Percentiles rank a stretch among this genome's conserved stretches.
phyloP scores from a whole-genome alignment of 1,140 invertebrate genomes.

The Cydia splendana region DNA sequence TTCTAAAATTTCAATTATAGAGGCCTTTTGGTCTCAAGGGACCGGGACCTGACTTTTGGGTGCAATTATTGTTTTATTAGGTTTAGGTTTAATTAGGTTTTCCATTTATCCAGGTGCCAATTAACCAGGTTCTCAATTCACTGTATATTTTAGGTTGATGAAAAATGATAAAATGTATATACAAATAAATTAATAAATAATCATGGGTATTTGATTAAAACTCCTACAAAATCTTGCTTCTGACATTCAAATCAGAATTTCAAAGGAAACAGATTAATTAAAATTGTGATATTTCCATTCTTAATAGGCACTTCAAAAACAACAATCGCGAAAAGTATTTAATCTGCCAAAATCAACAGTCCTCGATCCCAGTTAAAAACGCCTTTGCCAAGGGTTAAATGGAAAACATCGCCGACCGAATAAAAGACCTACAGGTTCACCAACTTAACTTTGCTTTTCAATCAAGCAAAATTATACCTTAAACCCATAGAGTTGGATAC shows the following conservation, averaged over 20 bases:
- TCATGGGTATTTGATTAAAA: background rate
- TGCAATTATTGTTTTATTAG: no score
- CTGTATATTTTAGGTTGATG: no score
- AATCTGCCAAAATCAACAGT: constrained; percentile 11
- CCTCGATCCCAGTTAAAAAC: constrained; percentile 16
- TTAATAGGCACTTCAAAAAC: background rate
- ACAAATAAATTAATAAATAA: background rate
- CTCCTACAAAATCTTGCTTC: background rate
- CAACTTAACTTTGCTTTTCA: background rate
- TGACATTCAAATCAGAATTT: background rate
- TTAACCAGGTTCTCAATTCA: no score
- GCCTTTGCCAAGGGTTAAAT: constrained; percentile 27
- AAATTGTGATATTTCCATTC: background rate
- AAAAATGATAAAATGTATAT: no score
- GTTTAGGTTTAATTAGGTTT: no score
- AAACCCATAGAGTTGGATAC: background rate
- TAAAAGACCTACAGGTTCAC: constrained; percentile 24
- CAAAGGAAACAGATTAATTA: constrained; percentile 6
- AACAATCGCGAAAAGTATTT: constrained; percentile 19
- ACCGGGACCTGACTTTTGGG: no score
- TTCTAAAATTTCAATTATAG: no score
- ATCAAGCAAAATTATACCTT: background rate
- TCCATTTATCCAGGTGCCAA: no score
- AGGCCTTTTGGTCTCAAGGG: no score
- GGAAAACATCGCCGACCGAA: constrained; percentile 26